These are phyloP conservation scores for Tachysurus vachellii DNA, from an alignment of 2,113 vertebrate species.

Conservation along the genomic window DNA sequence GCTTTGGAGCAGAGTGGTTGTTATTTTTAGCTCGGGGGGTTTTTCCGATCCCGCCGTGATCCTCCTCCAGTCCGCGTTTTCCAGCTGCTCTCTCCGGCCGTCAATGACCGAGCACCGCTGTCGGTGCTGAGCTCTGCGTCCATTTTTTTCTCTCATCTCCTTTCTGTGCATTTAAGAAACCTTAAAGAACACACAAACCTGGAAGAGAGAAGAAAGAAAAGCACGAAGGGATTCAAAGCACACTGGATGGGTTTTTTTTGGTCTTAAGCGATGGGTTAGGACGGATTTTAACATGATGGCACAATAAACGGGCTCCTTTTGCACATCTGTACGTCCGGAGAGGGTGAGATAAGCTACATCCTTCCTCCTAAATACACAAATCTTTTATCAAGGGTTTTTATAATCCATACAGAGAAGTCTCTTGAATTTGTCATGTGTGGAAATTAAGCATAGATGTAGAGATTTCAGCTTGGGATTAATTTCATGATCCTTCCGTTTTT, in stretches of 20 bases:
- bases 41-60: slow-evolving; percentile 32
- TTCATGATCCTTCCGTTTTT: background rate
- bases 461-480: background rate
- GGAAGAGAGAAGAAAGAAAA: slow-evolving; percentile 63
- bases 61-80: slow-evolving; percentile 68
- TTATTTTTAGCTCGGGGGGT: slow-evolving; percentile 47
- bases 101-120: slow-evolving; percentile 73
- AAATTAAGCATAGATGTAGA: background rate
- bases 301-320: slow-evolving; percentile 73
- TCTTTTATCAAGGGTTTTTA: background rate
- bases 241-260: slow-evolving; percentile 28
- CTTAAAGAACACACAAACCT: slow-evolving; percentile 73
- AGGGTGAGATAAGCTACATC: slow-evolving; percentile 44
- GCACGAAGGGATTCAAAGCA: slow-evolving; percentile 57
- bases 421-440: background rate
- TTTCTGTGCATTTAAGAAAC: slow-evolving; percentile 77
- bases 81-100: slow-evolving; percentile 58
- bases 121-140: slow-evolving; percentile 49
- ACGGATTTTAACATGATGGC: slow-evolving; percentile 77
- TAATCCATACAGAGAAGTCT: background rate
- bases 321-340: slow-evolving; percentile 40
- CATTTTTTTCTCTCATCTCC: slow-evolving; percentile 60
- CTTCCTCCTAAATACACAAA: background rate
- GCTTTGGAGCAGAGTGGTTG: slow-evolving; percentile 1
- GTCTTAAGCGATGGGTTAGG: slow-evolving; percentile 75